A percentile compares a stretch with the other conserved stretches of the same genome.
These are phyloP conservation scores for Eurystomus glaucurus DNA, from an alignment of 2,797 vertebrate species.

Conservation along the genomic window DNA sequence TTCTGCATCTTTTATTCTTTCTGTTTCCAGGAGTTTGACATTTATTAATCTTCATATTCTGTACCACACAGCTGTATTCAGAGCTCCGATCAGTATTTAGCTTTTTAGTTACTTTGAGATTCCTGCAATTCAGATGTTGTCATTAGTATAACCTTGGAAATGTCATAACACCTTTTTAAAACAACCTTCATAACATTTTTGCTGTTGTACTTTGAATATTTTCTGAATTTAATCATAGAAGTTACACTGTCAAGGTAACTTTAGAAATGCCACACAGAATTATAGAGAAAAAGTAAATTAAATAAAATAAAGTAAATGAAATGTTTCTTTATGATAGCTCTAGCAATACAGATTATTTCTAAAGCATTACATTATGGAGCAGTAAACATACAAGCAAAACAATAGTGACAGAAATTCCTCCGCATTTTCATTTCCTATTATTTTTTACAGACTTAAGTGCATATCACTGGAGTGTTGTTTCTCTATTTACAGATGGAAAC, in stretches of 20 bases:
- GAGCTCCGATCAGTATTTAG: neutral
- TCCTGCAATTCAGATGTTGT: neutral
- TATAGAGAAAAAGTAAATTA: neutral
- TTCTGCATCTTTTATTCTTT: neutral
- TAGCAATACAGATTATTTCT: neutral
- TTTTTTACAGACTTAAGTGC: neutral
- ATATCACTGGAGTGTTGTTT: neutral
- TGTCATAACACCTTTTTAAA: slow-evolving; percentile 5
- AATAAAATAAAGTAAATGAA: neutral
- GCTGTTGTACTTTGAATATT: neutral
- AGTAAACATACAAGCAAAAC: neutral
- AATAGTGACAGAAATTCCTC: neutral
- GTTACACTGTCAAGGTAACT: neutral
- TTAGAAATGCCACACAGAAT: neutral
- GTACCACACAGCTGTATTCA: neutral
- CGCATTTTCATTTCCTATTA: neutral
- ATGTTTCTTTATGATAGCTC: neutral
- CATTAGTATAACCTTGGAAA: slow-evolving; percentile 24
- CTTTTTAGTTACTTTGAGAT: slow-evolving; percentile 8
- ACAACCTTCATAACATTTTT: neutral
- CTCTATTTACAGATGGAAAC: neutral
- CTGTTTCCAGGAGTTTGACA: neutral
- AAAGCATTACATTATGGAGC: neutral
- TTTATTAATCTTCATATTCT: slow-evolving; percentile 28
- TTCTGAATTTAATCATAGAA: slow-evolving; percentile 5